Evolutionary conservation across 2,797 vertebrate species (phyloP), one percentile per base, ranked within the genome.

Genomic region (Pseudocheirus occidentalis): DNA sequence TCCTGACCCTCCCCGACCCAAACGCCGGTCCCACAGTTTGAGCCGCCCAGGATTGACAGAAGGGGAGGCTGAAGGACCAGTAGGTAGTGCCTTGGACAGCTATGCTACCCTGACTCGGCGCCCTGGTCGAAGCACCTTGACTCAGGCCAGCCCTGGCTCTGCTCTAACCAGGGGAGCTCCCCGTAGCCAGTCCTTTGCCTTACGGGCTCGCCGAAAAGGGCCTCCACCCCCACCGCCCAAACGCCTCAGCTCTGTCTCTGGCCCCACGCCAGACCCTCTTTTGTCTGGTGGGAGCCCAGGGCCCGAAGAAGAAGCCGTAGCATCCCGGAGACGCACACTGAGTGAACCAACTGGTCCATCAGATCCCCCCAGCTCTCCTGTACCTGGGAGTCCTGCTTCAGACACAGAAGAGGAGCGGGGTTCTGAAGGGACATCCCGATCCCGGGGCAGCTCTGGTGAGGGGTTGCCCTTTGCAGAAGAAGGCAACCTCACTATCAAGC

Each of bases 401-500:
- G 99, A 99, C 96, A 98, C 98, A 0, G 99, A 99, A 62, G 99
- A 99, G 40, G 98, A 98, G 18, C 98, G 97, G 0, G 98, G 99
- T 0, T 99, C 99, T 0, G 97, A 97, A 94, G 98, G 95, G 5
- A 95, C 95, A 1, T 90, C 98, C 14, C 98, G 97, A 0, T 98
- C 98, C 18, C 99, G 99, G 95, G 99, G 98, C 96, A 98, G 98
- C 97, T 99, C 99, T 0, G 98, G 98, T 0, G 99, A 99, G 95
- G 99, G 98, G 96, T 99, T 99, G 92, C 99, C 99, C 0, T 99
- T 99, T 0, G 99, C 99, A 0, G 99, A 99, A 62, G 99, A 99
- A 96, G 99, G 99, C 55, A 99, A 99, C 96, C 99, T 99, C 95
- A 99, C 99, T 28, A 99, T 99, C 98, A 99, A 99, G 95, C 99